Base-by-base conservation (phyloP, 2,113 vertebrate species). In the Edolisoma coerulescens region DNA sequence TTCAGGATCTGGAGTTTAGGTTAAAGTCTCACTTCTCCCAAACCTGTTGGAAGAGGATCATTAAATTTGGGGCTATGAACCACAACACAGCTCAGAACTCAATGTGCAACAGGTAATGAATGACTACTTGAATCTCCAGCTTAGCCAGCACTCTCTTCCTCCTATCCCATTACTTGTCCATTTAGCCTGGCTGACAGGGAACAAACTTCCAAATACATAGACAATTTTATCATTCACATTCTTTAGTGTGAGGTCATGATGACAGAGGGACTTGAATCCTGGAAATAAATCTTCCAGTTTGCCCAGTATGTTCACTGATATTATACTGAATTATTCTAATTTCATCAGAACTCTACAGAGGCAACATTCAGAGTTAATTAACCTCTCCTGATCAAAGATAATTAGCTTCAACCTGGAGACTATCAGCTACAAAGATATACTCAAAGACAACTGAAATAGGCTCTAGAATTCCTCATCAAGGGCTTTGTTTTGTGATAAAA, bases 271-370 rank as follows among this genome's bases (percentile, higher is more conserved):
- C 35, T 39, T 21, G 23, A 39, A 78, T 47, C n/a, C 65, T 45
- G 61, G 60, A 52, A 82, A 89, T n/a, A 64, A 64, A 23, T 47
- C 35, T 44, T 56, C 22, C 28, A 3, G 1, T 44, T 54, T 28
- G 10, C 32, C 22, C 32, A 44, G n/a, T n/a, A 11, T 14, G 1
- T 9, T 70, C 0, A 0, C 5, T 44, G 52, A 70, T 33, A 27
- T 7, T 33, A 52, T 4, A 85, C 3, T 28, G 16, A 28, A 32
- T 64, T 64, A 90, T 68, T 79, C 53, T 37, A 22, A 65, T 61
- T 71, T 69, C 22, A 37, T 50, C 45, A 37, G 32, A 88, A 71
- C n/a, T 57, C 44, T 12, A 33, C 11, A 18, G 22, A 60, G 35
- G 64, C 69, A 81, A 35, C 81, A 64, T 28, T 79, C 59, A 27